These are phyloP conservation scores for Tenthredo mesomela DNA, from an alignment of 2,888 invertebrate genomes.

Conservation along the genomic window DNA sequence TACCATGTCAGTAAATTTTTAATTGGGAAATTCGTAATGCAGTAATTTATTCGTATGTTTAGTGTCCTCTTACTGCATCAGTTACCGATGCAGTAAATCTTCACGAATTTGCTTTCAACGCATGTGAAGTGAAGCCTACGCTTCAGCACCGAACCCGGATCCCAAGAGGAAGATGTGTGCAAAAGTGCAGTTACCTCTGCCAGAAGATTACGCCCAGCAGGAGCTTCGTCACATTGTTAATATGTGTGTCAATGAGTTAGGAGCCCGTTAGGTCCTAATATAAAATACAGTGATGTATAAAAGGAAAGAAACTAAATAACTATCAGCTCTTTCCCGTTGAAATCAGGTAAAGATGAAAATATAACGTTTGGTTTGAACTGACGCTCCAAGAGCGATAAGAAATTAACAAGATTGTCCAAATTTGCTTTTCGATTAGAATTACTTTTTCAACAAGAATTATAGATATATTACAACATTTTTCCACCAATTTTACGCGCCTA, in stretches of 20 bases:
- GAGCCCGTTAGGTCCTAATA: constrained; percentile 32
- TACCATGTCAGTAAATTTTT: too few species aligned
- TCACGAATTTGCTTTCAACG: constrained; percentile 85
- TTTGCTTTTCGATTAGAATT: not conserved
- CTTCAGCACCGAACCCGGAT: constrained; percentile 76
- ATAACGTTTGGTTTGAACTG: too few species aligned
- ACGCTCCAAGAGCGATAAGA: not conserved
- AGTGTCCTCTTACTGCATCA: constrained; percentile 86
- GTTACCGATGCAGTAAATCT: constrained; percentile 86
- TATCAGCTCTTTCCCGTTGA: not conserved
- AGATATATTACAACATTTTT: too few species aligned
- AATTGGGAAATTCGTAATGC: constrained; percentile 10
- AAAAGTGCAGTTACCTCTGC: constrained; percentile 81
- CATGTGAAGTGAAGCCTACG: constrained; percentile 73
- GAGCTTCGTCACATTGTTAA: constrained; percentile 76
- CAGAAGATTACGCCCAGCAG: constrained; percentile 81
- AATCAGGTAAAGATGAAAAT: not conserved
- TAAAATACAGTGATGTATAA: not conserved
- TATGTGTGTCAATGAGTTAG: constrained; percentile 65
- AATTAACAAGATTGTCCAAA: not conserved
- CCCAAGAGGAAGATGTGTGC: constrained; percentile 70
- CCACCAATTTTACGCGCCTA: too few species aligned
- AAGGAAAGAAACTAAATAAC: not conserved
- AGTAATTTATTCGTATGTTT: too few species aligned
- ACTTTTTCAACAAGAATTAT: not conserved